Base-by-base conservation (phyloP, 2,797 vertebrate genomes). In the Lagodon rhomboides region DNA sequence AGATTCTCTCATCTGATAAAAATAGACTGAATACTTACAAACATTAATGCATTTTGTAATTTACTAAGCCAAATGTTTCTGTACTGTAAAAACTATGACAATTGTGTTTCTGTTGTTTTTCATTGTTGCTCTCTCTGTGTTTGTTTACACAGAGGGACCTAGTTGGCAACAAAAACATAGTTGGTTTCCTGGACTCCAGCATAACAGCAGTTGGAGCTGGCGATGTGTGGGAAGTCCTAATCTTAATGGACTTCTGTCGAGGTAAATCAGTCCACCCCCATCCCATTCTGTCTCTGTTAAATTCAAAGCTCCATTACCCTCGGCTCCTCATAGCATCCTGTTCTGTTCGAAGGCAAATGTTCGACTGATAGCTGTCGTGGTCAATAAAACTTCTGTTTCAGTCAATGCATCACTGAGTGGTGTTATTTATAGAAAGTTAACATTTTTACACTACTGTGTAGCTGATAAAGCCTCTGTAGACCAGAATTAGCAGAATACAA, bases 141-240 rank as follows among this genome's bases (percentile, higher is more conserved):
- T 25, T 87, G 67, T 92, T 80, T 91, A 15, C 88, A 18, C 95
- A 99, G 98, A 93, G 95, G 87, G 98, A 99, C 87, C 94, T 99
- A 0, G 96, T 96, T 16, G 98, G 98, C 68, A 97, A 99, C 93
- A 98, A 96, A 96, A 98, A 99, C 94, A 99, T 99, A 9, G 98
- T 99, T 18, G 96, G 97, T 4, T 99, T 97, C 94, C 96, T 99
- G 70, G 98, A 99, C 89, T 99, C 98, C 85, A 98, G 97, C 82
- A 97, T 98, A 89, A 96, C 97, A 71, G 96, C 95, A 1, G 96
- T 99, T 3, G 98, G 97, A 92, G 97, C 97, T 0, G 97, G 97
- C 0, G 98, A 99, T 2, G 98, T 99, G 12, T 99, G 97, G 97
- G 98, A 99, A 83, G 98, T 99, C 79, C 95, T 99, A 80, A 99